Percentiles rank a stretch among this genome's conserved stretches.
Evolutionary conservation across 2,113 vertebrate species (phyloP).

Genomic region (Pithys albifrons): DNA sequence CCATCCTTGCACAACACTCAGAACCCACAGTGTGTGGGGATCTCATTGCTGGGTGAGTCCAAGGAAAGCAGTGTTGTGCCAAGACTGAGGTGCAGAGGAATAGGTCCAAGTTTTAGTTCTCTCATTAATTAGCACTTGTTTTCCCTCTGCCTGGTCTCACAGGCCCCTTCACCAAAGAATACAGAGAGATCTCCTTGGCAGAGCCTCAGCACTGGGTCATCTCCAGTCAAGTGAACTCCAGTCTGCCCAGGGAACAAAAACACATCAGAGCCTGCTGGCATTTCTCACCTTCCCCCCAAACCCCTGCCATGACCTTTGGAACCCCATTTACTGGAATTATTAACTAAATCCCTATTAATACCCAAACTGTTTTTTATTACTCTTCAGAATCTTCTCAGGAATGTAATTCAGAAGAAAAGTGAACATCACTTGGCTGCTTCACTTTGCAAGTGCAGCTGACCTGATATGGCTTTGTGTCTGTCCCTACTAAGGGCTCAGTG

Average conservation of each 20-base stretch:
- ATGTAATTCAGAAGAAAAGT: not conserved
- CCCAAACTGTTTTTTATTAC: not conserved
- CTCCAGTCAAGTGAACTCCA: not conserved
- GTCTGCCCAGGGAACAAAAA: not conserved
- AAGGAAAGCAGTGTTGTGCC: not conserved
- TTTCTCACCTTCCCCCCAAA: not conserved
- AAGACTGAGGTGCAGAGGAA: not conserved
- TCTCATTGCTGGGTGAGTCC: not conserved
- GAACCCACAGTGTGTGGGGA: accelerated
- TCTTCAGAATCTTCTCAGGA: not conserved
- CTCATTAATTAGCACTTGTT: not conserved
- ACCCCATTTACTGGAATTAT: not conserved
- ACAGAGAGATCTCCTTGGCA: not conserved
- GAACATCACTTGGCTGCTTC: not conserved
- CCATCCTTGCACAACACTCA: not conserved
- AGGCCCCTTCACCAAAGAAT: not conserved
- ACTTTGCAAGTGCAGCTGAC: not conserved
- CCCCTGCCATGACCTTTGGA: not conserved
- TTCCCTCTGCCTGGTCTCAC: not conserved
- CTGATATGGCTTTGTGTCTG: not conserved
- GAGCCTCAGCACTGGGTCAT: not conserved
- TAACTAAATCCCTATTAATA: not conserved
- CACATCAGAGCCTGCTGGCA: not conserved
- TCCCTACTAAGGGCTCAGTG: not conserved
- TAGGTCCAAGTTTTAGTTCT: not conserved